Evolutionary conservation across 2,797 vertebrate species (phyloP), one percentile per base, ranked within the genome.

Genomic region (Sebastes jordani): DNA sequence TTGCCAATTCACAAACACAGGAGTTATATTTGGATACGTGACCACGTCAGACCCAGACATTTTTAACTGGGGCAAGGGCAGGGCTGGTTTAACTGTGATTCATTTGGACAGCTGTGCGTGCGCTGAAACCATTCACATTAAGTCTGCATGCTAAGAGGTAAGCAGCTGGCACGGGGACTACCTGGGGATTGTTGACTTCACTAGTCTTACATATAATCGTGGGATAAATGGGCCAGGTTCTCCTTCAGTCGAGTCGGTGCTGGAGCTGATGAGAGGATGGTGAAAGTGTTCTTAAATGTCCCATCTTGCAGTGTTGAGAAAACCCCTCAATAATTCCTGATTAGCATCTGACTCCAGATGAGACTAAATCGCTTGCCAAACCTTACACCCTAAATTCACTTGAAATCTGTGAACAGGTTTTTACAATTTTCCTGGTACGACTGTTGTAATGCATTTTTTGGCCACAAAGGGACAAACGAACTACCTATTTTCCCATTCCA

Each of bases 11-110:
- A 85, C 84, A 83, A 85, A 88, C 88, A 76, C 74, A 63, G 2
- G 72, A 89, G 90, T 84, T 94, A 84, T 93, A 90, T 93, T 91
- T 91, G 91, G 91, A 92, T 90, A 82, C 54, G 65, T 5, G 69
- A 65, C 66, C 83, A 73, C 82, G 69, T 91, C 90, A 90, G 85
- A 83, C 80, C 80, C 70, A 87, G 90, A 86, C 89, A 71, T 84
- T 80, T 82, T 71, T 66, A 91, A 88, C 81, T 76, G 81, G 87
- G 91, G 85, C 86, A 78, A 89, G 86, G 87, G 79, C 78, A 86
- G 89, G 42, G 78, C 42, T 27, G 60, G 29, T 82, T 91, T 78
- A 80, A 88, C 85, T 56, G 42, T 93, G 89, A 95, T 93, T 83
- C 82, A 63, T 76, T 71, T 66, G 8, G 90, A 95, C 94, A 95